These are phyloP conservation scores for Elephas maximus DNA, from an alignment of 2,113 vertebrate genomes.

Conservation along the genomic window DNA sequence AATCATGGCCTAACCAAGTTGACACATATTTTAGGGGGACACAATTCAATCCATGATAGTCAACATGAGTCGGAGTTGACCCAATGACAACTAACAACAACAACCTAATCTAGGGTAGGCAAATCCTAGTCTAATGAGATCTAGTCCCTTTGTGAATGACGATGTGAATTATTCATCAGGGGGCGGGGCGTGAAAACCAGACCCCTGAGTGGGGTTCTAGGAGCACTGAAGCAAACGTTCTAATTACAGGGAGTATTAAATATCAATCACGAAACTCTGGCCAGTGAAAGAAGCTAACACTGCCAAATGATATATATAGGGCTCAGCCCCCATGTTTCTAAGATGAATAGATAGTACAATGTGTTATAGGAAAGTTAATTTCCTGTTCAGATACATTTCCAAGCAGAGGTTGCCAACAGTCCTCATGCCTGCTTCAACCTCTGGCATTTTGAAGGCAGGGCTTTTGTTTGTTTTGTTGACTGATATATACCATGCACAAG, in stretches of 20 bases:
- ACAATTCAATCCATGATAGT: too few relatives aligned
- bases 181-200: not conserved
- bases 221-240: not conserved
- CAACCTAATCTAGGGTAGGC: not conserved
- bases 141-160: not conserved
- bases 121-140: not conserved
- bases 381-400: not conserved
- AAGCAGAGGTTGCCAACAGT: not conserved
- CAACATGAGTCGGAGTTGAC: not conserved
- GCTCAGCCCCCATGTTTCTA: not conserved
- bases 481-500: not conserved
- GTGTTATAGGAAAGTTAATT: not conserved
- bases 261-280: not conserved
- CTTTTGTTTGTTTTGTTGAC: conserved; percentile 47
- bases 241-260: conserved; percentile 15
- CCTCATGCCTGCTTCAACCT: not conserved
- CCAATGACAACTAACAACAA: not conserved
- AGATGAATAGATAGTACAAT: not conserved
- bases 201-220: not conserved
- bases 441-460: not conserved
- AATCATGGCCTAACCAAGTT: too few relatives aligned
- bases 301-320: not conserved
- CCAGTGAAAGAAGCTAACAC: not conserved
- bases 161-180: not conserved
- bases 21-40: too few relatives aligned